phyloP scores from a whole-genome alignment of 2,888 invertebrate species.

The Apamea sordens region DNA sequence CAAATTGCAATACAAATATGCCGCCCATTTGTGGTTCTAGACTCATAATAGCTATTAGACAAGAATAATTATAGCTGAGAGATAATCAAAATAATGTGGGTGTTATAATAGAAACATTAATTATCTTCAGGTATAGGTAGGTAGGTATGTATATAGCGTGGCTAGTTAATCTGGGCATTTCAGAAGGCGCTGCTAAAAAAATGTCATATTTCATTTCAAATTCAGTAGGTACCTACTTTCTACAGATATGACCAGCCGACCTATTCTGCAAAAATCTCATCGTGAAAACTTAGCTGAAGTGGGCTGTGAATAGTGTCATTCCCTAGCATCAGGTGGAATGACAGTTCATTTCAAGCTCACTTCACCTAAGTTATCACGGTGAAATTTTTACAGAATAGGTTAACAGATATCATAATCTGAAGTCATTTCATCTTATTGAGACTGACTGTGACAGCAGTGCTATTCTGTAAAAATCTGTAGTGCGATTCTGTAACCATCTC shows the following conservation, averaged over 20 bases:
- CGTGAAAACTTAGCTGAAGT: too few relatives aligned
- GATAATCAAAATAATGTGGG: constrained; percentile 39
- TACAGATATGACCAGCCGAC: not conserved
- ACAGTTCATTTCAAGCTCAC: too few relatives aligned
- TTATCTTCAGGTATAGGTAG: not conserved
- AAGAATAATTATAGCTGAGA: constrained; percentile 32
- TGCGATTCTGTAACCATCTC: too few relatives aligned
- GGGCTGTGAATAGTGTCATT: too few relatives aligned
- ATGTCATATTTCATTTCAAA: not conserved
- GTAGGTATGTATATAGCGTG: too few relatives aligned
- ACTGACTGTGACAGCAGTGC: too few relatives aligned
- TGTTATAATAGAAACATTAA: constrained; percentile 16
- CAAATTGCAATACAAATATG: constrained; percentile 28
- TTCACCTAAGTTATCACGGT: too few relatives aligned
- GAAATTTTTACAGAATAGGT: too few relatives aligned
- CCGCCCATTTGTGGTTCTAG: constrained; percentile 33
- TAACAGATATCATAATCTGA: too few relatives aligned
- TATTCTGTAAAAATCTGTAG: too few relatives aligned
- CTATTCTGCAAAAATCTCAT: too few relatives aligned
- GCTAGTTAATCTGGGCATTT: not conserved
- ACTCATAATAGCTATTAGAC: constrained; percentile 43
- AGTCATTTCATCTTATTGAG: not conserved
- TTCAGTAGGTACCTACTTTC: not conserved
- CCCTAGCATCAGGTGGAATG: too few relatives aligned
- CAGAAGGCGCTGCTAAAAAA: not conserved